Conservation (phyloP, 2,888 invertebrate species). For the Mesorhabditis spiculigera region DNA sequence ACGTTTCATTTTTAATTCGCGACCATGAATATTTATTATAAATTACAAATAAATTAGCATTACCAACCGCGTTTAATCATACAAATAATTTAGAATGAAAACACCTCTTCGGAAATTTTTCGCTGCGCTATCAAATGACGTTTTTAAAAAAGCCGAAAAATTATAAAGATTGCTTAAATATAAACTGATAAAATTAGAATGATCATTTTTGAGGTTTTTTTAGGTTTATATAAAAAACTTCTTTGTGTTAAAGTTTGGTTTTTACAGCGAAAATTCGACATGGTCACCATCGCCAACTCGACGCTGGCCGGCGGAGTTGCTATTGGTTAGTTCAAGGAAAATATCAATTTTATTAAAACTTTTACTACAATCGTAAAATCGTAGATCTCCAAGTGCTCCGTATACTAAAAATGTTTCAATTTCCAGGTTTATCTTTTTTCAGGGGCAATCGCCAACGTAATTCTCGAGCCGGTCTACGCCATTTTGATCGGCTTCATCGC, state of each 20-base stretch:
- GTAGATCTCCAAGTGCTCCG: no score
- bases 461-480: slow-evolving; percentile 49
- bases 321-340: slow-evolving; percentile 10
- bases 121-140: no score
- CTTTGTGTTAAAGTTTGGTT: not conserved
- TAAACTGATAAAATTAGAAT: no score
- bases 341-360: no score
- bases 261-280: slow-evolving; percentile 35
- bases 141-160: no score
- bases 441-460: slow-evolving; percentile 59
- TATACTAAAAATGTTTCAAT: no score
- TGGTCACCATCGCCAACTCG: slow-evolving; percentile 62
- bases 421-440: not conserved
- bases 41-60: not conserved
- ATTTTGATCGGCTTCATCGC: slow-evolving; percentile 50
- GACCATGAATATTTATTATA: not conserved
- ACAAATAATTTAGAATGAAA: not conserved
- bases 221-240: not conserved
- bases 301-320: slow-evolving; percentile 58
- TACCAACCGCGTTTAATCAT: not conserved
- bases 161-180: no score
- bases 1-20: not conserved
- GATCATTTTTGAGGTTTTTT: no score
- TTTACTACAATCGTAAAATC: no score
- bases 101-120: no score